phyloP scores from a whole-genome alignment of 2,113 vertebrate species.

The Donacobius atricapilla region DNA sequence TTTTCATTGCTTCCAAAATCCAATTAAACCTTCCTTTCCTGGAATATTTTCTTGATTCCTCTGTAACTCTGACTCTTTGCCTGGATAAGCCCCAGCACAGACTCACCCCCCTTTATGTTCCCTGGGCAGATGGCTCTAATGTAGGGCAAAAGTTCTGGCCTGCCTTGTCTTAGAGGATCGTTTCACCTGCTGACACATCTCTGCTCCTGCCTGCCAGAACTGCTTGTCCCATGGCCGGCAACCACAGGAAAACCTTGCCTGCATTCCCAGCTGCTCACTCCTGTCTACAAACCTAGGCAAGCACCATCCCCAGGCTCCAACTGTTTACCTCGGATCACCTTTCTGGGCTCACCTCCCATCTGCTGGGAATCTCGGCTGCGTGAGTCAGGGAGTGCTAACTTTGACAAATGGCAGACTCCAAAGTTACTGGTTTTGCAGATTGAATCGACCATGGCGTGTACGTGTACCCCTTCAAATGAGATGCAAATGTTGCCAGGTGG shows the following conservation, averaged over 20 bases:
- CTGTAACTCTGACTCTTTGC: background rate
- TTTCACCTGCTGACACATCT: background rate
- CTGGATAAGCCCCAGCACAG: background rate
- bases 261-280: constrained; percentile 51
- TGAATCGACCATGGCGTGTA: fast-evolving
- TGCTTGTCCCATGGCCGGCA: background rate
- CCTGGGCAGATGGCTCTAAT: background rate
- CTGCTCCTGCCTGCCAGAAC: constrained; percentile 31
- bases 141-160: background rate
- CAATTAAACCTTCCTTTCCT: background rate
- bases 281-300: constrained; percentile 30
- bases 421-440: background rate
- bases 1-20: background rate
- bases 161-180: background rate
- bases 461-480: fast-evolving
- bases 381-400: background rate
- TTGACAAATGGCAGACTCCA: background rate
- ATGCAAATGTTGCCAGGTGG: background rate
- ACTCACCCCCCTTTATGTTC: background rate
- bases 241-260: background rate
- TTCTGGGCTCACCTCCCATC: background rate
- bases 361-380: background rate
- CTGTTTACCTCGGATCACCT: background rate
- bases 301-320: background rate
- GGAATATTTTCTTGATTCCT: background rate